phyloP scores from a whole-genome alignment of 2,113 vertebrate species.

The Ophthalmolycus amberensis region DNA sequence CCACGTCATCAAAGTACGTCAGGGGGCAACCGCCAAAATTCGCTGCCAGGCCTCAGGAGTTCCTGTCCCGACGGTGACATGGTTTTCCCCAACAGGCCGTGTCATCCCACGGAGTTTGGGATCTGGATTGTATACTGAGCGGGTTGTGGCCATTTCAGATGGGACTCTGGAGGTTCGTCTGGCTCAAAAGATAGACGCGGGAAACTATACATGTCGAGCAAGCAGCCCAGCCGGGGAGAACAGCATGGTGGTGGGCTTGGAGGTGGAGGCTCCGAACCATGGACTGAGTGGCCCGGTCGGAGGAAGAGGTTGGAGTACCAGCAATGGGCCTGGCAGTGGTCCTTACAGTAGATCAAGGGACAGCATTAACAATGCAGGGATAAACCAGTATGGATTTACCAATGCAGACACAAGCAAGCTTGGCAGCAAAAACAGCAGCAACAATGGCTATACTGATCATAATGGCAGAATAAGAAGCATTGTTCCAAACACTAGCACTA shows the following conservation, averaged over 20 bases:
- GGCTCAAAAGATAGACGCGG: conserved; percentile 87
- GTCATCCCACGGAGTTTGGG: conserved; percentile 81
- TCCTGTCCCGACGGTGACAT: conserved; percentile 86
- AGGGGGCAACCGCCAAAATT: conserved; percentile 82
- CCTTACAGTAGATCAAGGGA: conserved; percentile 20
- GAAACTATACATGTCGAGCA: conserved; percentile 92
- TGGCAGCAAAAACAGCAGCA: conserved; percentile 30
- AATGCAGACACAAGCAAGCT: conserved; percentile 35
- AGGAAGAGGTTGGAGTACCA: conserved; percentile 31
- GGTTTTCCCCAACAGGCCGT: conserved; percentile 87
- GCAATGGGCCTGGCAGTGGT: conserved; percentile 3
- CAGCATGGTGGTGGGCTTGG: conserved; percentile 82
- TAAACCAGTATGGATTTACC: conserved; percentile 28
- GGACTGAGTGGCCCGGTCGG: conserved; percentile 19
- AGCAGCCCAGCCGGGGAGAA: conserved; percentile 86
- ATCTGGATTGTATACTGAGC: conserved; percentile 83
- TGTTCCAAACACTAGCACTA: conserved; percentile 37
- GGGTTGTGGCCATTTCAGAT: conserved; percentile 78
- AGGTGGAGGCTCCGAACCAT: conserved; percentile 78
- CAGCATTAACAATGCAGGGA: conserved; percentile 29
- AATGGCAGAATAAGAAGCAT: conserved; percentile 36
- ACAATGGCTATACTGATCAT: conserved; percentile 24
- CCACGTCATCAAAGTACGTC: conserved; percentile 79
- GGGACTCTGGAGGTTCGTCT: conserved; percentile 89
- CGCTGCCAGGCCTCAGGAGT: conserved; percentile 87